Evolutionary conservation across 2,888 invertebrate species (phyloP), one percentile per base, ranked within the genome.

Genomic region (Cantharis lateralis): DNA sequence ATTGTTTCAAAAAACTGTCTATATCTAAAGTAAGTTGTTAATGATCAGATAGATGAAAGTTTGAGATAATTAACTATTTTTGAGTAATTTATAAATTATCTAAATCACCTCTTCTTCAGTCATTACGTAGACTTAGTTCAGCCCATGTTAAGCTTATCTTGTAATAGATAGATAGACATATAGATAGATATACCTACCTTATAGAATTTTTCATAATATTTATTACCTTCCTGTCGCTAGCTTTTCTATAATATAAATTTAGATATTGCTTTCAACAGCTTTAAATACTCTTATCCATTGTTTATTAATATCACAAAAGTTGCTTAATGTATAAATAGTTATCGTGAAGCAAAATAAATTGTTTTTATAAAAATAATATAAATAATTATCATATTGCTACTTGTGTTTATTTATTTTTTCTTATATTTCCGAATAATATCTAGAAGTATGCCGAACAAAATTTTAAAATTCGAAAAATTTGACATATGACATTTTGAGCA

Each of bases 261-360:
- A 66, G 64, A 82, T 79, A 82, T 82, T 82, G 84, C 84, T 82
- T 84, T 82, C 77, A 71, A 76, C 73, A 76, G 73, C 73, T 76
- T 77, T 75, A 72, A 76, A 77, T 68, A 76, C 75, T 66, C 64
- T 63, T 76, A 78, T 78, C 81, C 82, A 85, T 84, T 83, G 81
- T 85, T 85, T 84, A 84, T 83, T 84, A 84, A n/a, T 85, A 85
- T 83, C 84, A 86, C 84, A 83, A 82, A 76, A 83, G 83, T 83
- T 71, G 79, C 77, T 79, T 79, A 68, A 62, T 79, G 78, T 79
- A 79, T 78, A 26, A 48, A 74, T 74, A 79, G 74, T 76, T 83
- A 84, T 82, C 82, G 85, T 85, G 85, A 84, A 86, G 86, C 85
- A 86, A 86, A 85, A 87, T 87, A 86, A 85, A 87, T 87, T 87